Evolutionary conservation across 2,888 invertebrate genomes (phyloP).

Genomic region (Caenorhabditis uteleia): DNA sequence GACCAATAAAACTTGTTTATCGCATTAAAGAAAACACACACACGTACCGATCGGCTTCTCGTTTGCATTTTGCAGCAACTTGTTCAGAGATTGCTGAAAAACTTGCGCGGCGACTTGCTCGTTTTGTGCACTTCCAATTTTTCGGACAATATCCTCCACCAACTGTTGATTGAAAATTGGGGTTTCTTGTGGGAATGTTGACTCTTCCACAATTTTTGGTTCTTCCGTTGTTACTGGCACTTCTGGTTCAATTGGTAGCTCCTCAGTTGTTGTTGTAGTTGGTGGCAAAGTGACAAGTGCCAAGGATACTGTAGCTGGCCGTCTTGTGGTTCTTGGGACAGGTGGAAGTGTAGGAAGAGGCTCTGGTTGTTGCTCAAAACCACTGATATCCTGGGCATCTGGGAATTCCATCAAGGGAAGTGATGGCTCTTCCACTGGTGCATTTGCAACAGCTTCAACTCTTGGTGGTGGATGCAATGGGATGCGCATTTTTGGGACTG

Average conservation of each 20-base stretch:
- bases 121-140: slow-evolving; percentile 49
- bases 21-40: not conserved
- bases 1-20: too few relatives aligned
- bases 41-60: slow-evolving; percentile 27
- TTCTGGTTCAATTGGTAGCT: slow-evolving; percentile 18
- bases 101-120: slow-evolving; percentile 48
- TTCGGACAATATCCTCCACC: slow-evolving; percentile 42
- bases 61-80: slow-evolving; percentile 38
- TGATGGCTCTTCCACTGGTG: slow-evolving; percentile 14
- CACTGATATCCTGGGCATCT: slow-evolving; percentile 4
- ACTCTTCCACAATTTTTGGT: slow-evolving; percentile 13
- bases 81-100: slow-evolving; percentile 48
- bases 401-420: slow-evolving; percentile 25
- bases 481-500: slow-evolving; percentile 20
- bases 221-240: slow-evolving; percentile 16
- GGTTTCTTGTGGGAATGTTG: slow-evolving; percentile 32
- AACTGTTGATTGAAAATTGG: slow-evolving; percentile 30
- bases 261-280: slow-evolving; percentile 17
- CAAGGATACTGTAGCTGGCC: slow-evolving; percentile 13
- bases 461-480: slow-evolving; percentile 36
- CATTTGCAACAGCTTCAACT: slow-evolving; percentile 19
- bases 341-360: not conserved
- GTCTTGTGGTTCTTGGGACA: too few relatives aligned
- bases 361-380: not conserved
- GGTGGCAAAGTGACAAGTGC: slow-evolving; percentile 24